Base-by-base conservation (phyloP, 2,888 invertebrate species). In the Brenthis hecate region DNA sequence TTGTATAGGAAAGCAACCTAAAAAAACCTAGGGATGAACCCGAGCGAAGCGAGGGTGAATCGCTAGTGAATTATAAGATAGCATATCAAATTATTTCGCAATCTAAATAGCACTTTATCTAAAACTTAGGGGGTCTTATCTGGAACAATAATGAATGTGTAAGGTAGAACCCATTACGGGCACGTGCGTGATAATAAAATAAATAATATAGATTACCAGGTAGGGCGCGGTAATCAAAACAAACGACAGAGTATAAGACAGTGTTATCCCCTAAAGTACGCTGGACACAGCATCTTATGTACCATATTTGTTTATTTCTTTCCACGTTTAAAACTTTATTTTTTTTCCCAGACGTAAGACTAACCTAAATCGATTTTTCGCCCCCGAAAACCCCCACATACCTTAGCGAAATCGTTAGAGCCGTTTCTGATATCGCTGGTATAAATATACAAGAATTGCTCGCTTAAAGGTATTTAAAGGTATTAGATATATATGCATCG, bases 181-280 rank as follows among this genome's bases (percentile, higher is more conserved):
- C 63, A 68, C 63, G 68, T 63, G 53, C 11, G 57, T 28, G 51
- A 57, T n/a, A 62, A 56, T 68, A 57, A 68, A 68, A 68, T 68
- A 63, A 63, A 63, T 63, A 60, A 60, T 66, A 66, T 60, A 66
- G 50, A 60, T 60, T 60, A 60, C 60, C 60, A 50, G 48, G 60
- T 47, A 28, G 13, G 62, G 53, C 0, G 53, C 62, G 62, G 62
- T 62, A 62, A 62, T 62, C 62, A 62, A 62, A 62, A 62, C 51
- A 62, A 62, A 62, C 62, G 62, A 51, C 48, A 60, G 23, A 28
- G 48, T 51, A 62, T 62, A 62, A 53, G 53, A 53, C 62, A 36
- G 32, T 60, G 19, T 62, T 53, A 61, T 51, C 36, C 62, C 51
- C 58, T 48, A 28, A 28, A 48, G 47, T 23, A 60, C 23, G 58